A percentile compares a stretch with the other conserved stretches of the same genome.
Conservation (phyloP, 2,888 invertebrate genomes). For the Leptopterna dolabrata region DNA sequence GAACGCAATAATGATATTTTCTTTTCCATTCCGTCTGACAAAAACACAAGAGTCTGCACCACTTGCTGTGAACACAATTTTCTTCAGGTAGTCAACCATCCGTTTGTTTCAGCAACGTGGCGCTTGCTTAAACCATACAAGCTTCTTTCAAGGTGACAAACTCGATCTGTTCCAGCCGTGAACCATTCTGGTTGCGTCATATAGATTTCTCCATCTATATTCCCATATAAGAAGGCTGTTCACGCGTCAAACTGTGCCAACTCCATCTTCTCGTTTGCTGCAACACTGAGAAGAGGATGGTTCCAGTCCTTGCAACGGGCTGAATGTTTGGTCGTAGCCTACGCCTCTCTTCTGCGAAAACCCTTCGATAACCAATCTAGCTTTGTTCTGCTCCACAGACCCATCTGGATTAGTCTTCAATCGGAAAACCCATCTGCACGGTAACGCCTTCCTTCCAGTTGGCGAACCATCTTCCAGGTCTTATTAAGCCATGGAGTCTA, state of each 20-base stretch:
- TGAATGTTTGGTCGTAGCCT: slow-evolving; percentile 11
- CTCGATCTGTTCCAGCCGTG: too few relatives aligned
- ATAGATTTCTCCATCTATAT: slow-evolving; percentile 28
- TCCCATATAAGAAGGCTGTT: slow-evolving; percentile 33
- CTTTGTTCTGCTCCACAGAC: neutral
- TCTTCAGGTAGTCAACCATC: too few relatives aligned
- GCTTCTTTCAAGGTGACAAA: too few relatives aligned
- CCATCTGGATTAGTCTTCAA: neutral
- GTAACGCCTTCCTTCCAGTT: neutral
- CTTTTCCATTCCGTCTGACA: neutral
- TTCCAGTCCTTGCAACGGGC: slow-evolving; percentile 8
- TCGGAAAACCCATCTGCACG: slow-evolving; percentile 10
- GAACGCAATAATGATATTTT: slow-evolving; percentile 18
- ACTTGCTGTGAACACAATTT: too few relatives aligned
- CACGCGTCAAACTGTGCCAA: slow-evolving; percentile 42
- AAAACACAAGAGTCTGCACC: too few relatives aligned
- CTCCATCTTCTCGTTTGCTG: slow-evolving; percentile 26
- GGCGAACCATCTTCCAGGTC: neutral
- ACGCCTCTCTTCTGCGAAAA: neutral
- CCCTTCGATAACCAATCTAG: slow-evolving; percentile 6
- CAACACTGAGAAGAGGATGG: neutral
- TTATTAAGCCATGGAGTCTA: neutral
- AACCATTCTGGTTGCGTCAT: slow-evolving; percentile 22
- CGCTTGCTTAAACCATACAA: too few relatives aligned
- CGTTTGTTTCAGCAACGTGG: too few relatives aligned